Evolutionary conservation across 2,797 vertebrate species (phyloP), one percentile per base, ranked within the genome.

Genomic region (Valencia hispanica): DNA sequence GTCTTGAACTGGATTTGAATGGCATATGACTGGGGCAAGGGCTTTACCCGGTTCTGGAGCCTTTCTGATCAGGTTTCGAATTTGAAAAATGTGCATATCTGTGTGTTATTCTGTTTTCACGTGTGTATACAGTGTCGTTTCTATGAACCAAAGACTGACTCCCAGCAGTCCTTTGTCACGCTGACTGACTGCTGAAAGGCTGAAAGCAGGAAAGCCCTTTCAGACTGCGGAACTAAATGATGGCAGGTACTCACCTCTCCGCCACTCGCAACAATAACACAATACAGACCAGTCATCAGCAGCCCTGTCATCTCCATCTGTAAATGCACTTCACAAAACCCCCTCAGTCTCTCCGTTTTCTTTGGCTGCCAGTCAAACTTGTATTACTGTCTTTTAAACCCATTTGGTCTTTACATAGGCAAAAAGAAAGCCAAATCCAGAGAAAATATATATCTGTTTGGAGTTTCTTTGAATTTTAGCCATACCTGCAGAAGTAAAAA

Each of bases 181-280:
- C 86, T 91, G 89, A 92, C 90, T 91, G 91, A 92, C 85, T 90
- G 83, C 85, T 86, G 90, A 91, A 91, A 88, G 82, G 77, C 88
- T 85, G 82, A 84, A 83, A 86, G 89, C 84, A 78, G 88, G 80
- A 86, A 88, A 93, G 73, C 86, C 81, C 91, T 90, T 88, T 89
- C 74, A 86, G 86, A 82, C 83, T 47, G 83, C n/a, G 82, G 79
- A 88, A 75, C 87, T 90, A 90, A 93, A 90, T 80, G 87, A 89
- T 79, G 90, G 89, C 92, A 92, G 89, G 84, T 92, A 86, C 88
- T 88, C 77, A 87, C 88, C 90, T 82, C 81, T 90, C 88, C 20
- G 22, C 76, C 48, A 83, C 88, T 83, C 48, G 1, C 86, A 80
- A 85, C 84, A 90, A 87, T 85, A 86, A 87, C 91, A 87, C 83